Evolutionary conservation across 2,113 vertebrate genomes (phyloP), one percentile per base, ranked within the genome.

Genomic region (Rhegmatorhina hoffmannsi): DNA sequence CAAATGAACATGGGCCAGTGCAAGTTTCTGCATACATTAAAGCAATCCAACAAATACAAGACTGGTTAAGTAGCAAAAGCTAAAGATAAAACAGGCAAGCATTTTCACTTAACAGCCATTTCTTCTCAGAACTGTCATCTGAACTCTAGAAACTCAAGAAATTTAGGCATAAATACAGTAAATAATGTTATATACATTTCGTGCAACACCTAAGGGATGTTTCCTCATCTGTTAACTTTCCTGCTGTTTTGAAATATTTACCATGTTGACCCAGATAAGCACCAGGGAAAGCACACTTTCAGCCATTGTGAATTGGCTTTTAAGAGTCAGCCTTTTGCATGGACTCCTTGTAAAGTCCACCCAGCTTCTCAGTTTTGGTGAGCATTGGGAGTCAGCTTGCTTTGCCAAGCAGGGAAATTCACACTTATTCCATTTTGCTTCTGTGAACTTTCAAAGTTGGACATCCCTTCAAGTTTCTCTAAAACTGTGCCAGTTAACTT

Each of bases 1-100:
- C 50, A 31, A 47, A 21, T 1, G 2, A 17, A 43, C 1, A 0
- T 7, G 5, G 36, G 36, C 33, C 55, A 53, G 23, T 8, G 10
- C 5, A 14, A 63, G 16, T 7, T 72, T 13, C 67, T 52, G 29
- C 23, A 4, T 2, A 11, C 53, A n/a, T 69, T 81, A 28, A 89
- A 69, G 13, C 33, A 15, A 43, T 9, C 38, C 55, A 63, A 63
- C 12, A 77, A 23, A 24, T 26, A 28, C 0, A 2, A 55, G 70
- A 75, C 23, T 31, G 14, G 12, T 14, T 9, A 7, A 82, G 17
- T 7, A 59, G 33, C n/a, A 56, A 68, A 60, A 46, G 14, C 4
- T 78, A 72, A 31, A 78, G 4, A 11, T 43, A 53, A 86, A 70
- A 67, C 23, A 72, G 7, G 8, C 10, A 56, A 56, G 31, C 11